Evolutionary conservation across 1,140 invertebrate genomes (phyloP), one percentile per base, ranked within the genome.

Genomic region (Zaprionus vittiger): DNA sequence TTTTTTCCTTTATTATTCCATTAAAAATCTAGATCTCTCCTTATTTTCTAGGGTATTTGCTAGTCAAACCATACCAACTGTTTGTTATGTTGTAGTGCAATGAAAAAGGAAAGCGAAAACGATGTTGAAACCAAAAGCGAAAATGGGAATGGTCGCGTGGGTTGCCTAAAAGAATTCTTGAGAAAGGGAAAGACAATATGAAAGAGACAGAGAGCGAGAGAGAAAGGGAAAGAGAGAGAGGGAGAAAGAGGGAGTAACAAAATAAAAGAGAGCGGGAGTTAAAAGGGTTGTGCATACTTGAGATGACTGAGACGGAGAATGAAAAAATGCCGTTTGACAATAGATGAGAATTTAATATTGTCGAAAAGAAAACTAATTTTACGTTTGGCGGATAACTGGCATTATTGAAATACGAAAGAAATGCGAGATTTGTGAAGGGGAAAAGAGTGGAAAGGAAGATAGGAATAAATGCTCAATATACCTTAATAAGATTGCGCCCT

Each of bases 31-130:
- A 20, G 20, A 20, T 1, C 2, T 28, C 31, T 31, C 2, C 9
- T 0, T 11, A 11, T 0, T 11, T 31, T 11, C 31, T 3, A 11
- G 12, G 60, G 62, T 38, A 65, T 64, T 11, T 15, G 0, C 6
- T 37, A 64, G 47, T 37, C 26, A 31, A 52, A 3, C 11, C 4
- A 0, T n/a, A 0, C 22, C 4, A 4, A 4, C 12, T 2, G 14
- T 2, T 24, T 22, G 1, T 56, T 17, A 20, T 26, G 6, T 24
- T 56, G 54, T 38, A 71, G 57, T 78, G 82, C 79, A 81, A 80
- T 76, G 81, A 64, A 70, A 75, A 87, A 81, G 81, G 79, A 83
- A 89, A 87, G 84, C 81, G 84, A 80, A 87, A 83, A 69, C 26
- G 57, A 47, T 28, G 66, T 24, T 34, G 59, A 74, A 69, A 62